A percentile compares a stretch with the other conserved stretches of the same genome.
Conservation (phyloP, 2,888 invertebrate species). For the Tenthredo scrophulariae region DNA sequence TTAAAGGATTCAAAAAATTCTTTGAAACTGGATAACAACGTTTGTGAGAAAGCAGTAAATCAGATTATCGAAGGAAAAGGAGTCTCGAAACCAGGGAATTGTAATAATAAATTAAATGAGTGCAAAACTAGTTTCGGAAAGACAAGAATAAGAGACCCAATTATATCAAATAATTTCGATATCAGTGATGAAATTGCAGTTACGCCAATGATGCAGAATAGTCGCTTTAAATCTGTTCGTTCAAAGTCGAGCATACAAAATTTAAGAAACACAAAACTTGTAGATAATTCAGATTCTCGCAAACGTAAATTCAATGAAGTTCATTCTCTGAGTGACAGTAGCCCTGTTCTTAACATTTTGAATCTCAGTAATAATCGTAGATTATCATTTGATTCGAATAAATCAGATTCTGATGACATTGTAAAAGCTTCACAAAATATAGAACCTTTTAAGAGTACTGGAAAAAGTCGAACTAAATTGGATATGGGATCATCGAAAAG, state of each 20-base stretch:
- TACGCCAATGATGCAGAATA: constrained; percentile 40
- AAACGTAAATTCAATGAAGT: constrained; percentile 58
- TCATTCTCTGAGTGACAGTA: constrained; percentile 56
- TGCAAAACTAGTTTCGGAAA: constrained; percentile 46
- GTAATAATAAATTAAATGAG: constrained; percentile 52
- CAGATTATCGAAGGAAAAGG: not conserved
- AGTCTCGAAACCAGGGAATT: not conserved
- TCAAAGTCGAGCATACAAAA: constrained; percentile 44
- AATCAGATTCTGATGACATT: constrained; percentile 72
- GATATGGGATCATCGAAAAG: constrained; percentile 59
- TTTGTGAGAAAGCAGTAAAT: not conserved
- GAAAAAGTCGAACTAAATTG: constrained; percentile 60
- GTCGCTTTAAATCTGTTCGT: constrained; percentile 56
- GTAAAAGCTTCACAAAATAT: constrained; percentile 65
- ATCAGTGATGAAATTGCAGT: constrained; percentile 50
- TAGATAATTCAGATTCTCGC: constrained; percentile 39
- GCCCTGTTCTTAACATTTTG: constrained; percentile 64
- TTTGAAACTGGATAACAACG: not conserved
- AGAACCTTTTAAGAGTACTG: constrained; percentile 52
- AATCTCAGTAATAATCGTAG: constrained; percentile 59
- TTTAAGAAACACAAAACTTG: constrained; percentile 53
- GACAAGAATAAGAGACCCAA: constrained; percentile 37
- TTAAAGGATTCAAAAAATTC: constrained; percentile 55
- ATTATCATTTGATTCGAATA: constrained; percentile 67
- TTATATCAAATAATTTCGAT: constrained; percentile 46